Evolutionary conservation across 2,888 invertebrate genomes (phyloP), one percentile per base, ranked within the genome.

Genomic region (Cheilosia grossa): DNA sequence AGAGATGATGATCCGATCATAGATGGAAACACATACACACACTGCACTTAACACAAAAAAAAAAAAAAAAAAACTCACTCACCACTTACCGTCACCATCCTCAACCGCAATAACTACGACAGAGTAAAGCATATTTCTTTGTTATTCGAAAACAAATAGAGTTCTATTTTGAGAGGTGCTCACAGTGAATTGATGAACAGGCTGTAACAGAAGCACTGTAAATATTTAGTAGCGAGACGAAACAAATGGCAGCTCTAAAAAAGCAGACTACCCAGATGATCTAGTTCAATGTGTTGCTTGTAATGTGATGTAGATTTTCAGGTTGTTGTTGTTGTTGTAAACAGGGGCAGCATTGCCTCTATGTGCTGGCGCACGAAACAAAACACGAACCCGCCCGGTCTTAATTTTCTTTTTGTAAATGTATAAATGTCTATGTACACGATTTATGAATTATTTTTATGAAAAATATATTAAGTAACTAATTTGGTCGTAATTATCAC

Each of bases 381-480:
- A 66, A 59, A 59, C 54, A 63, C 66, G 54, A 56, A 54, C 54
- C 77, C 63, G 67, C 75, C 83, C 75, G 66, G 66, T 74, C 56
- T 63, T 72, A 58, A 42, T 77, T 72, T 67, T 70, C 61, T 78
- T 78, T 82, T 82, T 53, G 67, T 85, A 72, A 72, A 51, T 85
- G 80, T 85, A 85, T 85, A 79, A 83, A 83, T 85, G 78, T 79
- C 72, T 79, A 72, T 79, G 85, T 85, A 85, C 80, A 85, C 80
- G 85, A 72, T 85, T 85, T 85, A 85, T 75, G 70, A 80, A 80
- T 80, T 83, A 85, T 81, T 85, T 85, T 85, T 85, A 85, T 85
- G 80, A 63, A 72, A 85, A 85, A 85, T 85, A 85, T 85, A 83
- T 83, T 79, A 47, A 83, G 74, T 75, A 75, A 85, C 37, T 75